Evolutionary conservation across 1,140 invertebrate species (phyloP), one percentile per base, ranked within the genome.

Genomic region (Zophobas morio): DNA sequence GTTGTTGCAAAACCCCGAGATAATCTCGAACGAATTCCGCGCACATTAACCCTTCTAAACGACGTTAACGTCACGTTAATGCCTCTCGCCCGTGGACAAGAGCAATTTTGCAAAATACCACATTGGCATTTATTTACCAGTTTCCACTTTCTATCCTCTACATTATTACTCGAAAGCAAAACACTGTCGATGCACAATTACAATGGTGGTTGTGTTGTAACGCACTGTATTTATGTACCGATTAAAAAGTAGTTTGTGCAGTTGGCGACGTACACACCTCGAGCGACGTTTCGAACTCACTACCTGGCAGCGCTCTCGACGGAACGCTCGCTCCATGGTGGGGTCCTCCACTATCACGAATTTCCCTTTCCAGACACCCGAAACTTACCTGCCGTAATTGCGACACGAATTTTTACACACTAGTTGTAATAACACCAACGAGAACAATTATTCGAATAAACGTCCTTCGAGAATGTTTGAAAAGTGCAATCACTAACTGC

Each of bases 331-430:
- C 60, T 46, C 20, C 37, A 32, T 66, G 60, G 60, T 66, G 60
- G 60, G 60, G 60, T 40, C 49, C 49, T 51, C 49, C 49, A 51
- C 49, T 51, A 51, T 42, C 60, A 66, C 36, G 36, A 63, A 40
- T 66, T 66, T 60, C 56, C 60, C 60, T 66, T 66, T 66, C 60
- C 60, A 66, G 39, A 39, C 42, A 66, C 37, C 60, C 60, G 33
- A 66, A 66, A 34, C 8, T 42, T 66, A 66, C 60, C 60, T 66
- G 60, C 37, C 3, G 60, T 40, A 66, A 66, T 66, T 66, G 33
- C 8, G 1, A 53, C 33, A 20, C 5, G 53, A 34, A 54, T 33
- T 20, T 20, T 20, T 20, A 20, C 20, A 20, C 20, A 20, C 20
- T 20, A 20, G 20, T 20, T 20, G 20, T 20, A 20, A 20, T 20